Evolutionary conservation across 2,888 invertebrate genomes (phyloP), one percentile per base, ranked within the genome.

Genomic region (Phytoseiulus persimilis): DNA sequence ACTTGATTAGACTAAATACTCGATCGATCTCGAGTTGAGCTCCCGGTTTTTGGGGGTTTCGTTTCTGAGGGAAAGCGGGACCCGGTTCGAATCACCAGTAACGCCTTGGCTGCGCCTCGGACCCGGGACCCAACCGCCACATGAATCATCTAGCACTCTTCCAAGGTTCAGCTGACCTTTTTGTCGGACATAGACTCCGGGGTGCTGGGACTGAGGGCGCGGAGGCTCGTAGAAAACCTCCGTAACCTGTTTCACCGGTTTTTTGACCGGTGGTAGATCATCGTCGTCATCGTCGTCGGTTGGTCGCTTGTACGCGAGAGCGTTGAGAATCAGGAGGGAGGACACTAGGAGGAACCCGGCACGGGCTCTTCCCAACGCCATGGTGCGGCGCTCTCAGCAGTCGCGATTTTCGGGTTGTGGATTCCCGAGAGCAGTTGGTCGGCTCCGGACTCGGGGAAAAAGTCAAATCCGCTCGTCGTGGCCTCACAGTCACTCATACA

Each of bases 221-320:
- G 87, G 87, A 9, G 87, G 87, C 6, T 87, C 87, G 31, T 87
- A 87, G 45, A 87, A 87, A 33, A 87, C 87, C 65, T 65, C 65
- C 65, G 65, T 65, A 28, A 65, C 65, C 28, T 65, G 5, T 87
- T 33, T 87, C 33, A n/a, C 32, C n/a, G 33, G 32, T 45, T 33
- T 32, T 0, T 33, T 32, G 31, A 33, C 87, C 1, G 87, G n/a
- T n/a, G n/a, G 33, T 18, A n/a, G n/a, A 87, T 87, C 32, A 32
- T 87, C 84, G 31, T 84, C 87, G 33, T 87, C 87, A 23, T 84
- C 84, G 33, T 84, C 84, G 1, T 87, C 32, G 31, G 33, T 18
- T 6, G 87, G 87, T n/a, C 87, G 87, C n/a, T 87, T 87, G 87
- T 87, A 87, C n/a, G 87, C 87, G 28, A 45, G 9, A 39, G 87